phyloP scores from a whole-genome alignment of 2,888 invertebrate genomes.

The Prostheceraeus crozeri region DNA sequence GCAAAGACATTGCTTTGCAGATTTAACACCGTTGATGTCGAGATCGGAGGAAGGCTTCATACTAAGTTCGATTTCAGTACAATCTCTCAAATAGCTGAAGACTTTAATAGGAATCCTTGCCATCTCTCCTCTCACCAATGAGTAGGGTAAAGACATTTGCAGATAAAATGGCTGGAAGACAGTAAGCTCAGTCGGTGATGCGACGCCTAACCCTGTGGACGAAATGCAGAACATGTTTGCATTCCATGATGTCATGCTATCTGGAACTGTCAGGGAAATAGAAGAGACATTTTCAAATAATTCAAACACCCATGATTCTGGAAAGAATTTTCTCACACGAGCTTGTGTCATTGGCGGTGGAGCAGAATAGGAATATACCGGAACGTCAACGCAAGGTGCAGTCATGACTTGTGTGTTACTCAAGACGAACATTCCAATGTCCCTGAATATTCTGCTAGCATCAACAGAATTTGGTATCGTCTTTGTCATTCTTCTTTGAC shows the following conservation, averaged over 20 bases:
- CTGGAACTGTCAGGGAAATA: slow-evolving; percentile 29
- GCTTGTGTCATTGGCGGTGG: too few species aligned
- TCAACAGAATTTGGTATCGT: slow-evolving; percentile 8
- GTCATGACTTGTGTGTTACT: slow-evolving; percentile 3
- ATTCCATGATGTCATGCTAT: slow-evolving; percentile 35
- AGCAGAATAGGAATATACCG: too few species aligned
- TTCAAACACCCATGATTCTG: slow-evolving; percentile 32
- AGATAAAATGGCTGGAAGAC: slow-evolving; percentile 27
- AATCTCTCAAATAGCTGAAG: slow-evolving; percentile 27
- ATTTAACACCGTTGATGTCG: background rate
- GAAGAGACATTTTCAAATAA: slow-evolving; percentile 14
- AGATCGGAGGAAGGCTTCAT: background rate
- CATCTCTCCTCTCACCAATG: slow-evolving; percentile 30
- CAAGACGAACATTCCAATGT: slow-evolving; percentile 2
- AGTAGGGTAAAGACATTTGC: slow-evolving; percentile 27
- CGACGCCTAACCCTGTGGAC: slow-evolving; percentile 28
- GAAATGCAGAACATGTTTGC: slow-evolving; percentile 29
- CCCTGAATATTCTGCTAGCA: background rate
- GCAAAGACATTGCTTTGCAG: slow-evolving; percentile 28
- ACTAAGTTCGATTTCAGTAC: slow-evolving; percentile 13
- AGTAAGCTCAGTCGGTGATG: slow-evolving; percentile 8
- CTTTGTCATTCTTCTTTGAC: slow-evolving; percentile 20
- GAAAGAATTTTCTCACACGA: slow-evolving; percentile 27
- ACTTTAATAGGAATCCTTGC: slow-evolving; percentile 26
- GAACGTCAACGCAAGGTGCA: background rate